A percentile compares a stretch with the other conserved stretches of the same genome.
phyloP scores from a whole-genome alignment of 2,113 vertebrate genomes.

The Paramormyrops kingsleyae region DNA sequence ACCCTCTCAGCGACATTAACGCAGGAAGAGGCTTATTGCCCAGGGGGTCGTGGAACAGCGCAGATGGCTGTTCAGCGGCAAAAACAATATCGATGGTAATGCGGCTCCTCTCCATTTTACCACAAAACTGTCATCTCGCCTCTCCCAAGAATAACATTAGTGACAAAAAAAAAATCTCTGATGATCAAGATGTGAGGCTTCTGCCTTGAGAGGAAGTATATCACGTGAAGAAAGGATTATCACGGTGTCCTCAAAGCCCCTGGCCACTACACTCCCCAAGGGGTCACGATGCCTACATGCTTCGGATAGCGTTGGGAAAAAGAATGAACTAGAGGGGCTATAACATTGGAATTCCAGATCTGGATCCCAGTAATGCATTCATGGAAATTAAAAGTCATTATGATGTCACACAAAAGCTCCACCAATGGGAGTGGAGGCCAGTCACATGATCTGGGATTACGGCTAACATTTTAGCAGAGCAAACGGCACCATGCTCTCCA shows the following conservation, averaged over 20 bases:
- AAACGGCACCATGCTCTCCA: not conserved
- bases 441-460: not conserved
- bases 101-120: not conserved
- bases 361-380: not conserved
- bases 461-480: not conserved
- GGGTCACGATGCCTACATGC: not conserved
- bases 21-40: not conserved
- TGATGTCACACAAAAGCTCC: not conserved
- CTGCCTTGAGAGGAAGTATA: not conserved
- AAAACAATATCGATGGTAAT: constrained; percentile 16
- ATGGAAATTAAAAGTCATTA: not conserved
- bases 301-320: not conserved
- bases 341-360: not conserved
- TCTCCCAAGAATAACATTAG: not conserved
- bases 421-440: not conserved
- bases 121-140: not conserved
- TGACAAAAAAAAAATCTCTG: not conserved
- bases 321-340: not conserved
- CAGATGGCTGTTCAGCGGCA: not conserved
- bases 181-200: not conserved
- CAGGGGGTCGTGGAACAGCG: not conserved
- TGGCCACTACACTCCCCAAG: not conserved
- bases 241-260: not conserved
- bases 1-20: not conserved
- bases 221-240: not conserved